Conservation (phyloP, 2,888 invertebrate species). For the Zygothrica quintamaculata region DNA sequence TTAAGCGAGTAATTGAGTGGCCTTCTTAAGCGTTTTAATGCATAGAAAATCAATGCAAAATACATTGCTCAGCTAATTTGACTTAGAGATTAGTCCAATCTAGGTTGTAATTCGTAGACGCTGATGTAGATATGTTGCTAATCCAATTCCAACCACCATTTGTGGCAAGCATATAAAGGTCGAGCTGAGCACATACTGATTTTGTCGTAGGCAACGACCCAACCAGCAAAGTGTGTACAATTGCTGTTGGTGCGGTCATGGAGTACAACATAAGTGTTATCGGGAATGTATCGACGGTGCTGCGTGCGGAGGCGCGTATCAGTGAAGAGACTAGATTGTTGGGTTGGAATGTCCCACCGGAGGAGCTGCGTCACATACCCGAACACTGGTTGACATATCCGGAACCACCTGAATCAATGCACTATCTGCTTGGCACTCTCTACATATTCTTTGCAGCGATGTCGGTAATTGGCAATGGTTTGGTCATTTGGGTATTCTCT, state of each 20-base stretch:
- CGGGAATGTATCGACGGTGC: constrained; percentile 74
- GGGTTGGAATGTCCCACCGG: constrained; percentile 91
- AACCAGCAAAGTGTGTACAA: constrained; percentile 21
- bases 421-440: constrained; percentile 91
- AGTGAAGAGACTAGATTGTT: constrained; percentile 85
- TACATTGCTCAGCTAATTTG: constrained; percentile 47
- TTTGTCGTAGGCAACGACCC: constrained; percentile 66
- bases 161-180: constrained; percentile 47
- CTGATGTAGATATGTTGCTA: constrained; percentile 47
- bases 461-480: constrained; percentile 91
- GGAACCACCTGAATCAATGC: constrained; percentile 92
- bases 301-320: constrained; percentile 75
- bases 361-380: constrained; percentile 90
- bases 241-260: constrained; percentile 44
- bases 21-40: constrained; percentile 1
- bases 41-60: constrained; percentile 59
- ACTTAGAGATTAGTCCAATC: constrained; percentile 63
- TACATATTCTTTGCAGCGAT: constrained; percentile 91
- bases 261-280: constrained; percentile 58
- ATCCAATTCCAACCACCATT: constrained; percentile 55
- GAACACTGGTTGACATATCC: constrained; percentile 92
- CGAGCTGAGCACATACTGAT: constrained; percentile 41
- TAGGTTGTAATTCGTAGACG: constrained; percentile 45
- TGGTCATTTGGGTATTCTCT: constrained; percentile 93
- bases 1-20: constrained; percentile 15